Percentiles rank a stretch among this genome's conserved stretches.
These are phyloP conservation scores for Chaitophorus viminalis DNA, from an alignment of 2,888 invertebrate species.

Conservation along the genomic window DNA sequence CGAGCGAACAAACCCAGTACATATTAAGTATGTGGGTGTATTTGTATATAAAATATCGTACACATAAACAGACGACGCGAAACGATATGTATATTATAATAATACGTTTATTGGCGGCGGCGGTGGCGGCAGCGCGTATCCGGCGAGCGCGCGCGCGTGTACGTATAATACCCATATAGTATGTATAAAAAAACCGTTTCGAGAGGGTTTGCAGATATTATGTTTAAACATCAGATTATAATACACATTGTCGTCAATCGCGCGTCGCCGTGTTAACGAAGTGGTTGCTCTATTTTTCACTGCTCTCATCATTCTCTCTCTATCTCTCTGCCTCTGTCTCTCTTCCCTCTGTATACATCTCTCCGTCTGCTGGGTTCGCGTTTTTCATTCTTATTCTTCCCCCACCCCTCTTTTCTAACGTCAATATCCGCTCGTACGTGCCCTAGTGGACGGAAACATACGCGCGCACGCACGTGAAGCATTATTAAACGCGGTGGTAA, in stretches of 20 bases:
- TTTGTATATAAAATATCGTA: neutral
- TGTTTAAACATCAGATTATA: neutral
- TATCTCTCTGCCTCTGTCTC: neutral
- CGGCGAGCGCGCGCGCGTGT: neutral
- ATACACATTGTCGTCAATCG: conserved; percentile 1
- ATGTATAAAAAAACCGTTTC: neutral
- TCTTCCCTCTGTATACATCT: neutral
- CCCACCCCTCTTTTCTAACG: neutral
- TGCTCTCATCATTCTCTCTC: neutral
- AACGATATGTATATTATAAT: too few species aligned
- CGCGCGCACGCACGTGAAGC: neutral
- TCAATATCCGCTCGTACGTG: conserved; percentile 12
- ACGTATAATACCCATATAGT: too few species aligned
- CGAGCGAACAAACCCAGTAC: too few species aligned
- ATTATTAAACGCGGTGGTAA: neutral
- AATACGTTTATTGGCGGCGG: neutral
- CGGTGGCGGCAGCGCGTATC: neutral
- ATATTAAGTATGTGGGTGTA: neutral
- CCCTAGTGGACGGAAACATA: conserved; percentile 26
- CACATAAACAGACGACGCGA: neutral
- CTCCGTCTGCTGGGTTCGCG: neutral
- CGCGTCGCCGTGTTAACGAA: conserved; percentile 20
- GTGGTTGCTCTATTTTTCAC: neutral
- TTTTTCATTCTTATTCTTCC: neutral
- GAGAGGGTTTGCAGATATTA: neutral